Conservation (phyloP, 2,888 invertebrate genomes). For the Apomyelois bistriatella region DNA sequence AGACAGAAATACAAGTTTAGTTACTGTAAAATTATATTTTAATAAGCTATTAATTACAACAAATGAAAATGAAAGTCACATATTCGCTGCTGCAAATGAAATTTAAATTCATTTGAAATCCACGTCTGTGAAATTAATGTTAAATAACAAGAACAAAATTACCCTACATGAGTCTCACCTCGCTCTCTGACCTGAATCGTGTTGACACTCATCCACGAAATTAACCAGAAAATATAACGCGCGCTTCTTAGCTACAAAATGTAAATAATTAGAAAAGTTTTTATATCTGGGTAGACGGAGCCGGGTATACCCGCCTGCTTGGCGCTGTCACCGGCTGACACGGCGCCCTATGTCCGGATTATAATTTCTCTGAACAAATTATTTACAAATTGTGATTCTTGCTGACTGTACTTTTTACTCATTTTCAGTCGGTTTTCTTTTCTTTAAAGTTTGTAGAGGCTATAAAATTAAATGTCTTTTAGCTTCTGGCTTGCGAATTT, state of each 20-base stretch:
- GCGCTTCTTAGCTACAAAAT: constrained; percentile 72
- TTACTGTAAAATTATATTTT: no score
- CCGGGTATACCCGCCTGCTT: constrained; percentile 57
- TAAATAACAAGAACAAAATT: neutral
- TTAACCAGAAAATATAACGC: constrained; percentile 72
- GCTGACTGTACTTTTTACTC: constrained; percentile 29
- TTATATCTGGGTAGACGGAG: constrained; percentile 34
- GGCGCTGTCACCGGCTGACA: constrained; percentile 65
- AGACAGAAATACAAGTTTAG: no score
- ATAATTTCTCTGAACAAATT: constrained; percentile 67
- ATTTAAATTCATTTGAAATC: neutral
- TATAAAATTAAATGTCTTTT: neutral
- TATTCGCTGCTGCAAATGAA: no score
- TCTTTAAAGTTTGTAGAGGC: neutral
- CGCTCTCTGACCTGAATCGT: constrained; percentile 24
- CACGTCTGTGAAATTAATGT: neutral
- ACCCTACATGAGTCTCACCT: constrained; percentile 2
- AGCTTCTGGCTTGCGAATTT: neutral
- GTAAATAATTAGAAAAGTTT: constrained; percentile 79
- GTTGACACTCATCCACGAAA: constrained; percentile 61
- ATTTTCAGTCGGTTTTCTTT: constrained; percentile 27
- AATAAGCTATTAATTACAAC: no score
- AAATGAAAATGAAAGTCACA: no score
- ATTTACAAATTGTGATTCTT: constrained; percentile 63
- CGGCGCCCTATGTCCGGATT: constrained; percentile 65